Percentiles rank a stretch among this genome's conserved stretches.
These are phyloP conservation scores for Arbacia lixula DNA, from an alignment of 53 echinoderm and acorn worm species.

Conservation along the genomic window DNA sequence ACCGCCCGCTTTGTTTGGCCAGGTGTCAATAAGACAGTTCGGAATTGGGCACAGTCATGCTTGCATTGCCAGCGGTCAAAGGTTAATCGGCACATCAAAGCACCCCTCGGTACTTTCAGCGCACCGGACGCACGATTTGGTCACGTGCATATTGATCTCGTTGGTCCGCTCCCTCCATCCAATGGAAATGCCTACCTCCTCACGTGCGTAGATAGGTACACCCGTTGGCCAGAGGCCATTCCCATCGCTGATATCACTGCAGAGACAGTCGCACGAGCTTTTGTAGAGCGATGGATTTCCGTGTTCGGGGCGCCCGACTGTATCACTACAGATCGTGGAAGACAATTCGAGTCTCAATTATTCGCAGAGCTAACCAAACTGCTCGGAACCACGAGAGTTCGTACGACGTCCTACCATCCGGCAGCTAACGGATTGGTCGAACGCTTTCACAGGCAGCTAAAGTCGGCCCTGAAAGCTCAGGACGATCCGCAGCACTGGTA, in stretches of 20 bases:
- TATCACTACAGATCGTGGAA: constrained; percentile 70
- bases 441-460: constrained; percentile 63
- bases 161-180: no score
- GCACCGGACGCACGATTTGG: constrained; percentile 55
- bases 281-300: constrained; percentile 56
- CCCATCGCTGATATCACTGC: constrained; percentile 69
- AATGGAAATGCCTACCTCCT: no score
- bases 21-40: constrained; percentile 52
- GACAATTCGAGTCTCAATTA: constrained; percentile 73
- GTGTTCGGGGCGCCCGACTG: constrained; percentile 49
- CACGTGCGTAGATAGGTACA: no score
- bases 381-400: constrained; percentile 51
- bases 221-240: constrained; percentile 67
- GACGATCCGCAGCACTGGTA: constrained; percentile 40
- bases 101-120: constrained; percentile 51
- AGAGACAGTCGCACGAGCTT: constrained; percentile 64
- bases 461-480: constrained; percentile 59
- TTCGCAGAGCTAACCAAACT: constrained; percentile 25
- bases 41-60: constrained; percentile 63
- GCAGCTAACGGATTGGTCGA: constrained; percentile 61
- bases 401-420: constrained; percentile 70
- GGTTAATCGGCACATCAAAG: constrained; percentile 60
- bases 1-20: no score
- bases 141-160: no score
- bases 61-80: constrained; percentile 69